Evolutionary conservation across 2,113 vertebrate species (phyloP), one percentile per base, ranked within the genome.

Genomic region (Etheostoma cragini): DNA sequence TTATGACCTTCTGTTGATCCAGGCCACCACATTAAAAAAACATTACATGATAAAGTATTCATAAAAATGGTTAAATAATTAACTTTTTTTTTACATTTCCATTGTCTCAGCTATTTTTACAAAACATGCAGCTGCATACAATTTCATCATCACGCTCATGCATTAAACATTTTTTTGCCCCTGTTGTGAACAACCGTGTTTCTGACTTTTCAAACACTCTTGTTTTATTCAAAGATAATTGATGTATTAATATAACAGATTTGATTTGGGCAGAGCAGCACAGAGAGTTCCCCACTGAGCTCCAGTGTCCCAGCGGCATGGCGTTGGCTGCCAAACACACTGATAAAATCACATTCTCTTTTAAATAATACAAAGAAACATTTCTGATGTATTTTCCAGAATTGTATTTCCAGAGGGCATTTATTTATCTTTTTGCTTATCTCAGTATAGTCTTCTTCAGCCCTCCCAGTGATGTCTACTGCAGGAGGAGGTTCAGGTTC

Each of bases 211-310:
- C 47, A 35, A 5, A 54, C 13, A n/a, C 17, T 0, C 49, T 71
- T 54, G 57, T 66, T 80, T 66, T 46, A 46, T 53, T 67, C 45
- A 46, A 24, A 78, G 62, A 61, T 66, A 35, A 68, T 35, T 77
- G 19, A 67, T 68, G 52, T 64, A 65, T 77, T 70, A 49, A 60
- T 53, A 35, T 65, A 15, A 19, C 74, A 65, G 52, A 78, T 82
- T 80, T 74, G 71, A 61, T 75, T 75, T 80, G 64, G 53, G 77
- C 61, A 49, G 60, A 72, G 33, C 38, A 60, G 35, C 16, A 3
- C 30, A 65, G 46, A 65, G 24, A 17, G 65, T 47, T 65, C 49
- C 46, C 72, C 22, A 1, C 82, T n/a, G 53, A 22, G 58, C 60
- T 8, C 65, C 65, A 64, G 65, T 68, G 38, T 76, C 38, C 8